Evolutionary conservation across 2,888 invertebrate species (phyloP).

Genomic region (Andrena trimmerana): DNA sequence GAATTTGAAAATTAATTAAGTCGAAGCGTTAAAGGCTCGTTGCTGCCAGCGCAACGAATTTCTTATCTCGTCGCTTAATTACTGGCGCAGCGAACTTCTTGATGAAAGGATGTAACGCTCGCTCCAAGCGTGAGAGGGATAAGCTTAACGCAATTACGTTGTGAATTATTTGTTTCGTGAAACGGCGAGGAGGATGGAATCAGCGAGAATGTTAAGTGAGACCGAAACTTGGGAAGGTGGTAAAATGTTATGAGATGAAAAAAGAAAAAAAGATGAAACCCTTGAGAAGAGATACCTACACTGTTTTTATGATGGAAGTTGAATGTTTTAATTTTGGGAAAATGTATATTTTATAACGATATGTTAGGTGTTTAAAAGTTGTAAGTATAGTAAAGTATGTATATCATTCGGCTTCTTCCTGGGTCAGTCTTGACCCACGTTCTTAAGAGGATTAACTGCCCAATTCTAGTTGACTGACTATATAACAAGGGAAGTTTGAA

Average conservation of each 20-base stretch:
- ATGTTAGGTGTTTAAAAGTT: too few relatives aligned
- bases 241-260: conserved; percentile 6
- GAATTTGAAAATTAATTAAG: conserved; percentile 51
- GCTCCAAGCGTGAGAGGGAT: conserved; percentile 33
- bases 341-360: too few relatives aligned
- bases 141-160: conserved; percentile 46
- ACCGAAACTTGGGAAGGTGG: not conserved
- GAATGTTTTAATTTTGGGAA: too few relatives aligned
- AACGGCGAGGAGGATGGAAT: conserved; percentile 12
- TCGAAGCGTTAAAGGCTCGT: conserved; percentile 23
- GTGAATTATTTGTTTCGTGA: conserved; percentile 52
- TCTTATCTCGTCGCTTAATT: conserved; percentile 54
- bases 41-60: conserved; percentile 29
- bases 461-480: too few relatives aligned
- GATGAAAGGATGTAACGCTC: conserved; percentile 46
- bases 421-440: too few relatives aligned
- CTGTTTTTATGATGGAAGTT: too few relatives aligned
- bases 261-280: too few relatives aligned
- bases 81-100: conserved; percentile 32
- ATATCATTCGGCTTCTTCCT: too few relatives aligned
- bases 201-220: conserved; percentile 15
- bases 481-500: too few relatives aligned
- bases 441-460: too few relatives aligned
- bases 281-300: too few relatives aligned
- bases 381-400: too few relatives aligned